A percentile compares a stretch with the other conserved stretches of the same genome.
Evolutionary conservation across 2,113 vertebrate species (phyloP).

Genomic region (Chunga burmeisteri): DNA sequence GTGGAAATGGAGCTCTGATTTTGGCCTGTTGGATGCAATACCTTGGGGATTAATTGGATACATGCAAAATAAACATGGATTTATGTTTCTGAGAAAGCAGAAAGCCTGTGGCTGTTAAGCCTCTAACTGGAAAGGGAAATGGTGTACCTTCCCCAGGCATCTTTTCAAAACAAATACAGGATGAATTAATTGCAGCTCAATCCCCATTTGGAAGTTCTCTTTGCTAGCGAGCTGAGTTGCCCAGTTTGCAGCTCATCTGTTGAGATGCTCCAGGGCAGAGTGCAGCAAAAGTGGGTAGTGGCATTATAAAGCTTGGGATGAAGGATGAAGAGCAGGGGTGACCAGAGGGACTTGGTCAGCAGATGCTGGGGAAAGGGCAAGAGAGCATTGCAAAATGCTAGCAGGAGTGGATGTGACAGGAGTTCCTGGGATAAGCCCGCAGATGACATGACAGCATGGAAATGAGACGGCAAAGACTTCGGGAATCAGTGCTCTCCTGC

Average conservation of each 20-base stretch:
- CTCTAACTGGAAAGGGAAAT: slow-evolving; percentile 18
- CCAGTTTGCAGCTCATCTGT: background rate
- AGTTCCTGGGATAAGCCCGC: background rate
- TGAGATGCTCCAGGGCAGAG: background rate
- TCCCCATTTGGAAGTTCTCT: background rate
- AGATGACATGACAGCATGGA: background rate
- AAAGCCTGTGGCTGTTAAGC: slow-evolving; percentile 14
- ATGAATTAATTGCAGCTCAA: slow-evolving; percentile 17
- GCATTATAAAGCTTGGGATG: background rate
- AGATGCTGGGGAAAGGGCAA: background rate
- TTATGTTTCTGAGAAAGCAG: slow-evolving; percentile 16
- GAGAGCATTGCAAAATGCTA: background rate
- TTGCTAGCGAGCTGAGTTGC: background rate
- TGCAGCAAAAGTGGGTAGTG: background rate
- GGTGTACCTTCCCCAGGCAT: background rate
- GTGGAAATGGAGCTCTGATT: background rate
- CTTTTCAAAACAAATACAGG: slow-evolving; percentile 49
- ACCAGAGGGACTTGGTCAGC: background rate
- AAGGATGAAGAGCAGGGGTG: background rate
- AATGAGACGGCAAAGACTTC: background rate
- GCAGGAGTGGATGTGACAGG: background rate
- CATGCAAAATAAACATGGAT: background rate
- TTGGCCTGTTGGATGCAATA: background rate
- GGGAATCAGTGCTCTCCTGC: background rate
- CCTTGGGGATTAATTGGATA: background rate